Conservation (phyloP, 2,797 vertebrate species). For the Argya squamiceps region DNA sequence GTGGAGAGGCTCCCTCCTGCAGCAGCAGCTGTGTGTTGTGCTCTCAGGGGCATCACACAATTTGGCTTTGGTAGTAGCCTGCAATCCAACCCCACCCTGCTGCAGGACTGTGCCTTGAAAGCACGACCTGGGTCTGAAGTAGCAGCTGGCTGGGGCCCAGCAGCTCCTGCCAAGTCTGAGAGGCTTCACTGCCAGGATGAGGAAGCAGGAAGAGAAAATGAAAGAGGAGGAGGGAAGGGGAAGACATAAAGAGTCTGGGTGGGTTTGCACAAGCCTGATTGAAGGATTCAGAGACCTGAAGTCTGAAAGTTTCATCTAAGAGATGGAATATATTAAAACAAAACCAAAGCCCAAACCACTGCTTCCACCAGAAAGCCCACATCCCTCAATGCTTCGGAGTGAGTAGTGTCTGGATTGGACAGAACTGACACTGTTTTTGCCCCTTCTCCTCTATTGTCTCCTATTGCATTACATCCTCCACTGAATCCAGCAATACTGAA, state of each 20-base stretch:
- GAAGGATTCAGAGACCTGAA: background rate
- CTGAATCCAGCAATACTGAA: background rate
- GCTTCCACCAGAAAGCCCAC: background rate
- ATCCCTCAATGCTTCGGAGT: background rate
- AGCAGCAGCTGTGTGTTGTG: background rate
- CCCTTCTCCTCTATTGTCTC: background rate
- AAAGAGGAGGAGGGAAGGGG: background rate
- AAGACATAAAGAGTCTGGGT: background rate
- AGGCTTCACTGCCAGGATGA: background rate
- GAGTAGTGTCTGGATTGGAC: background rate
- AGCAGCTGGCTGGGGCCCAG: constrained; percentile 11
- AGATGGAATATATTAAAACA: background rate
- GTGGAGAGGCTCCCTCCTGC: background rate
- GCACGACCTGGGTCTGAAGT: background rate
- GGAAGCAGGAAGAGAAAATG: constrained; percentile 19
- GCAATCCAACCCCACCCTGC: background rate
- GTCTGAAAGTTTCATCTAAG: background rate
- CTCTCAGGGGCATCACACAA: accelerated
- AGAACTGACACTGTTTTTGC: background rate
- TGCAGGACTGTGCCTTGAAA: background rate
- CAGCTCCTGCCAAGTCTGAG: background rate
- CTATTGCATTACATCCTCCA: background rate
- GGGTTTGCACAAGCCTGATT: background rate
- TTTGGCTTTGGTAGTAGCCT: background rate
- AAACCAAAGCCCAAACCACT: background rate